Conservation (phyloP, 2,113 vertebrate species). For the Nettapus auritus region DNA sequence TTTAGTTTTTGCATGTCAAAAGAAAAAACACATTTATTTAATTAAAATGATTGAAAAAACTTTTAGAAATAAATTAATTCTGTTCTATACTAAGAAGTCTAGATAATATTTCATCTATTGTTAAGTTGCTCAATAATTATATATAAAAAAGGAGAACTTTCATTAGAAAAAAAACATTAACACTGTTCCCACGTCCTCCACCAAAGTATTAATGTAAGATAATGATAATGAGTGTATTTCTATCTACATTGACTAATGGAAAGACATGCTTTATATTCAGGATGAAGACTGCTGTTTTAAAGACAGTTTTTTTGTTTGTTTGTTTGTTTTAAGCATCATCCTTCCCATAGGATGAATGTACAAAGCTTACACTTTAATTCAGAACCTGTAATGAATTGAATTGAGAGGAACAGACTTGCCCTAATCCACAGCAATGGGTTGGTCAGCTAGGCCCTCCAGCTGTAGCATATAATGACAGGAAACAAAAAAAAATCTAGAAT, state of each 20-base stretch:
- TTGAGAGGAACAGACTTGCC: background rate
- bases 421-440: background rate
- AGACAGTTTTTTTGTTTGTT: background rate
- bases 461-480: background rate
- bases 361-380: background rate
- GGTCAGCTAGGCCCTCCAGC: background rate
- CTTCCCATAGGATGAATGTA: background rate
- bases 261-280: background rate
- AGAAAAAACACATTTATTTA: background rate
- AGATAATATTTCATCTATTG: background rate
- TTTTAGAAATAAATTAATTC: background rate
- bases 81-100: background rate
- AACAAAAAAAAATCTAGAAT: slow-evolving; percentile 10
- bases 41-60: background rate
- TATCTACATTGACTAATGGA: background rate
- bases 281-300: background rate
- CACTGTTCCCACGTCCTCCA: background rate
- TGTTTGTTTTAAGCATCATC: background rate
- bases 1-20: background rate
- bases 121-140: background rate
- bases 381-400: background rate
- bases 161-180: background rate
- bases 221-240: background rate
- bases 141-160: background rate
- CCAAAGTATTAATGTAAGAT: background rate